Percentiles rank a stretch among this genome's conserved stretches.
phyloP scores from a whole-genome alignment of 2,113 vertebrate species.

The Apeltes quadracus region DNA sequence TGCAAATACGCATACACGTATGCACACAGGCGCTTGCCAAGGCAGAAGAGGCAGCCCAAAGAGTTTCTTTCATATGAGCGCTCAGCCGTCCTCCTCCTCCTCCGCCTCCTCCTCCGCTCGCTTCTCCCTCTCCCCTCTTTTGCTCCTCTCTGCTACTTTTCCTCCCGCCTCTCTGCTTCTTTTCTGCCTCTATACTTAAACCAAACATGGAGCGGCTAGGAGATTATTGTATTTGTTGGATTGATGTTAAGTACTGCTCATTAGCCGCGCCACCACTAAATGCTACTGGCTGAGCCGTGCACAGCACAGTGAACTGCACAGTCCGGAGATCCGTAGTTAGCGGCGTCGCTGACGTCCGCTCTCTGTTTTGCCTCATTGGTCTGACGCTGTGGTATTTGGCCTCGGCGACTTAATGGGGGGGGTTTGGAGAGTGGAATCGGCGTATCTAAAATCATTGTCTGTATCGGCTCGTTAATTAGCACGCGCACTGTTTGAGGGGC shows the following conservation, averaged over 20 bases:
- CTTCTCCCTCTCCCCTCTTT: background rate
- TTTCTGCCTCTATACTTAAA: constrained; percentile 12
- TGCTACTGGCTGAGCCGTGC: constrained; percentile 18
- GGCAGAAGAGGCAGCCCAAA: constrained; percentile 44
- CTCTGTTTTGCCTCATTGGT: background rate
- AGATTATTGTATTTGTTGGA: constrained; percentile 39
- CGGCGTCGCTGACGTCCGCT: background rate
- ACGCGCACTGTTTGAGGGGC: constrained; percentile 15
- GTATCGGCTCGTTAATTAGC: constrained; percentile 45
- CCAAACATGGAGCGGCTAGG: constrained; percentile 24
- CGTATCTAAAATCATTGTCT: constrained; percentile 11
- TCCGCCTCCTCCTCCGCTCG: background rate
- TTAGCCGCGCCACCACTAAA: constrained; percentile 40
- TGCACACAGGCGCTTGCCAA: constrained; percentile 44
- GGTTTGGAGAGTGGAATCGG: background rate
- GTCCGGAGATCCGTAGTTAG: background rate
- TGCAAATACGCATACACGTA: constrained; percentile 45
- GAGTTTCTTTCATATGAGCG: constrained; percentile 57
- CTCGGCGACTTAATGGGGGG: background rate
- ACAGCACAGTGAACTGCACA: no score
- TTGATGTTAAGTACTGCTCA: constrained; percentile 34
- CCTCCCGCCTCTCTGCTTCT: background rate
- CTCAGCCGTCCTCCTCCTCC: constrained; percentile 5
- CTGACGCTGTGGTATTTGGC: background rate
- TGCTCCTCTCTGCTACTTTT: background rate